Base-by-base conservation (phyloP, 2,888 invertebrate genomes). In the Apamea crenata region DNA sequence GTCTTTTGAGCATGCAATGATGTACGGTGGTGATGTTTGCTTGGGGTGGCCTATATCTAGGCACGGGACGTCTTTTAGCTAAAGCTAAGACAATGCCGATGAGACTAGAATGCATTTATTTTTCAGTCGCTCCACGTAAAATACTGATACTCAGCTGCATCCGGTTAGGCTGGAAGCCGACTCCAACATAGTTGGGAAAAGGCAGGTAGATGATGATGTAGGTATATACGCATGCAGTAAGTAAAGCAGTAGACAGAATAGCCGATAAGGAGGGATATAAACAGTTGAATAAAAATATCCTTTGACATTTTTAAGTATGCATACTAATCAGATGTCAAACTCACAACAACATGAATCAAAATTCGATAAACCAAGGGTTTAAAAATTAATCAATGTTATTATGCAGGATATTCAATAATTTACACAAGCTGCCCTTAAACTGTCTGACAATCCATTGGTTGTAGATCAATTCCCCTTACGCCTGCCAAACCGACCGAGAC, bases 401-500 rank as follows among this genome's bases (percentile, higher is more conserved):
- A 50, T 36, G n/a, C 36, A 40, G 53, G n/a, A 29, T 59, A 67
- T 74, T 44, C 29, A 65, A 72, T 65, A 69, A 82, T 65, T 69
- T 32, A 40, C 18, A 14, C 7, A 14, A 68, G 16, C 68, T 29
- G 16, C 72, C 72, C 25, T 29, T 69, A 65, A 69, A 65, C 7
- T 16, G 21, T 40, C 50, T 50, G 59, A 50, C 18, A 59, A 59
- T 16, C n/a, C 68, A n/a, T 10, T 50, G 18, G 32, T 67, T 36
- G 66, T 74, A 81, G 50, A 85, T 85, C 81, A 81, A 63, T 73
- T 61, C 36, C 10, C 16, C 29, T 59, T 74, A 25, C 59, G 61
- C 59, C 50, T 76, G 59, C n/a, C 25, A 32, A 66, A n/a, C 21
- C 66, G 21, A 69, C 63, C 29, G 61, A 32, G 44, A 66, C 70